phyloP scores from a whole-genome alignment of 1,140 invertebrate genomes.

The Drosophila aff. region DNA sequence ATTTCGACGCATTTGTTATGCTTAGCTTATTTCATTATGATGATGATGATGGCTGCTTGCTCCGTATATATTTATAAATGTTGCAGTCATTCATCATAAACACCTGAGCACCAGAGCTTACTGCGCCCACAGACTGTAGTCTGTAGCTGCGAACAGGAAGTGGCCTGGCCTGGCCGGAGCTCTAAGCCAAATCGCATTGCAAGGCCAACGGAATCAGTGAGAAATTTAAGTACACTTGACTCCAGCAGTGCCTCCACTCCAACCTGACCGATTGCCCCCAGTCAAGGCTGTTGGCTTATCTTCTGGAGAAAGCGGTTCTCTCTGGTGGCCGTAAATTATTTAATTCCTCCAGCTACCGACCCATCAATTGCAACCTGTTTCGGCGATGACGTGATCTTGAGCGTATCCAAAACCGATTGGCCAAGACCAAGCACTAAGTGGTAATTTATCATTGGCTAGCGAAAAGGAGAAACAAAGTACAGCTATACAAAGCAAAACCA shows the following conservation, averaged over 20 bases:
- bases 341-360: slow-evolving; percentile 30
- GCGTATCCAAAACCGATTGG: slow-evolving; percentile 36
- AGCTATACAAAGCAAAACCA: slow-evolving; percentile 32
- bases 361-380: slow-evolving; percentile 46
- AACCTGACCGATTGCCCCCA: slow-evolving; percentile 66
- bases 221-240: neutral
- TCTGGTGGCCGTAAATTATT: slow-evolving; percentile 19
- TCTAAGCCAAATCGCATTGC: slow-evolving; percentile 47
- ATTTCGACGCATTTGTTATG: slow-evolving; percentile 83
- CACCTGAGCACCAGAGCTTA: slow-evolving; percentile 24
- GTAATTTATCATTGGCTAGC: slow-evolving; percentile 64
- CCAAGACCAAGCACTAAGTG: slow-evolving; percentile 50
- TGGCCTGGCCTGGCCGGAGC: slow-evolving; percentile 19
- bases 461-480: neutral
- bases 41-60: slow-evolving; percentile 51
- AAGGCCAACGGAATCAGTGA: slow-evolving; percentile 26
- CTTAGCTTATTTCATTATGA: slow-evolving; percentile 79
- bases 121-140: slow-evolving; percentile 60
- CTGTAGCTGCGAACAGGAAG: slow-evolving; percentile 59
- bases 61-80: slow-evolving; percentile 69
- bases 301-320: slow-evolving; percentile 42
- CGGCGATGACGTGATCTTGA: slow-evolving; percentile 65
- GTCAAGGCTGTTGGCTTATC: slow-evolving; percentile 61
- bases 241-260: neutral
- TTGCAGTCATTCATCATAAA: slow-evolving; percentile 77